Conservation (phyloP, 2,113 vertebrate genomes). For the Paradoxurus hermaphroditus region DNA sequence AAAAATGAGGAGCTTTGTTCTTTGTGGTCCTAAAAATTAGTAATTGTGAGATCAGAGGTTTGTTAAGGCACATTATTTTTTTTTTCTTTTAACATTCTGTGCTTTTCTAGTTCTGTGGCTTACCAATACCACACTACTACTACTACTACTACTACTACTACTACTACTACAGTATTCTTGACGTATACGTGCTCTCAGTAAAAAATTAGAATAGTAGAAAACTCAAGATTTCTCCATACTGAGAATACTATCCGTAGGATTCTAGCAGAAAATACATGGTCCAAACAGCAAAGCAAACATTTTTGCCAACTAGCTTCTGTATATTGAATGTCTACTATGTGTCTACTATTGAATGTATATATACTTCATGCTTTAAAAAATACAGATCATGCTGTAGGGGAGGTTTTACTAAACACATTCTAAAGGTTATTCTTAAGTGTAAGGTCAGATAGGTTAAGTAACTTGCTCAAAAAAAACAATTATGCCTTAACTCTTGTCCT, state of each 20-base stretch:
- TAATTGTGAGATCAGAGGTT: conserved; percentile 39
- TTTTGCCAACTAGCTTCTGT: not conserved
- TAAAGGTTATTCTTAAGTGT: not conserved
- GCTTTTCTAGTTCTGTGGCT: not conserved
- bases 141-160: too few relatives aligned
- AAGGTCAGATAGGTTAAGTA: conserved; percentile 3
- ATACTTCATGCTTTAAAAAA: not conserved
- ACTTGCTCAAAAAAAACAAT: not conserved
- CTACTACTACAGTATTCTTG: not conserved
- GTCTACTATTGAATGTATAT: not conserved
- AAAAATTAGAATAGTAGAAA: conserved; percentile 33
- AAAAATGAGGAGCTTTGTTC: conserved; percentile 24
- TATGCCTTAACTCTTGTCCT: not conserved
- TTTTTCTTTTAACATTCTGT: not conserved
- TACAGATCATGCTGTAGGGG: not conserved
- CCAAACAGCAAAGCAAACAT: not conserved
- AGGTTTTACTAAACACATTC: conserved; percentile 28
- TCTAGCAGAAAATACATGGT: conserved; percentile 5
- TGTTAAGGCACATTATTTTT: conserved; percentile 6
- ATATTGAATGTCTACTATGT: not conserved
- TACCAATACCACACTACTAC: not conserved
- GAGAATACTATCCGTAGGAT: not conserved
- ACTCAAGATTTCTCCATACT: conserved; percentile 41
- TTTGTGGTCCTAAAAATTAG: conserved; percentile 32
- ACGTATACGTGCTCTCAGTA: conserved; percentile 10